Conservation (phyloP, 2,113 vertebrate genomes). For the Campylomormyrus numenius region DNA sequence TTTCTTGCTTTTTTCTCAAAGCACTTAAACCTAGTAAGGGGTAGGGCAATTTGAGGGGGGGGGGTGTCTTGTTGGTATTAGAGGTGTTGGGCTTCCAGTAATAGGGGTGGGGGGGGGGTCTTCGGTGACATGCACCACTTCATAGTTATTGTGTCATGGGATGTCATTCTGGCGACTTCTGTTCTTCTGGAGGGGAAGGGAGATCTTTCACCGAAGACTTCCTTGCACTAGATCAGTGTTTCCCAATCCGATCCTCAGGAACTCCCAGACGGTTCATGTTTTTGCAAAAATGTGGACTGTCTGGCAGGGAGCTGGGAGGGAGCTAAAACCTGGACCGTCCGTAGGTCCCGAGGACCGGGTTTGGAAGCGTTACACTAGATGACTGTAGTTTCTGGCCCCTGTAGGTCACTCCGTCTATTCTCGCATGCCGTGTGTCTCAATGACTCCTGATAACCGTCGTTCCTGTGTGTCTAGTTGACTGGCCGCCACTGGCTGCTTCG, state of each 20-base stretch:
- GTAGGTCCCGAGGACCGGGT: background rate
- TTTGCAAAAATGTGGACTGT: background rate
- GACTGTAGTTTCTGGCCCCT: background rate
- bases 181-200: background rate
- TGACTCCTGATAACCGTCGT: background rate
- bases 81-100: background rate
- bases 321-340: background rate
- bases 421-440: conserved; percentile 18
- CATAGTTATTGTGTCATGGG: background rate
- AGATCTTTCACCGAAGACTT: background rate
- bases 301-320: background rate
- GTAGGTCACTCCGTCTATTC: background rate
- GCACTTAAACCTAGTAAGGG: background rate
- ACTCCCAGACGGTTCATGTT: background rate
- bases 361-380: background rate
- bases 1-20: background rate
- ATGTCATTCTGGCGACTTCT: background rate
- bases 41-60: background rate
- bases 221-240: background rate
- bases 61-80: background rate
- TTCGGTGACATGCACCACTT: background rate
- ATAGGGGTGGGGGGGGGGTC: background rate
- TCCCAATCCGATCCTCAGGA: background rate
- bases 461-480: conserved; percentile 12
- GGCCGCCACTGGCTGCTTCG: conserved; percentile 48